Evolutionary conservation across 2,113 vertebrate species (phyloP), one percentile per base, ranked within the genome.

Genomic region (Syngnathus floridae): DNA sequence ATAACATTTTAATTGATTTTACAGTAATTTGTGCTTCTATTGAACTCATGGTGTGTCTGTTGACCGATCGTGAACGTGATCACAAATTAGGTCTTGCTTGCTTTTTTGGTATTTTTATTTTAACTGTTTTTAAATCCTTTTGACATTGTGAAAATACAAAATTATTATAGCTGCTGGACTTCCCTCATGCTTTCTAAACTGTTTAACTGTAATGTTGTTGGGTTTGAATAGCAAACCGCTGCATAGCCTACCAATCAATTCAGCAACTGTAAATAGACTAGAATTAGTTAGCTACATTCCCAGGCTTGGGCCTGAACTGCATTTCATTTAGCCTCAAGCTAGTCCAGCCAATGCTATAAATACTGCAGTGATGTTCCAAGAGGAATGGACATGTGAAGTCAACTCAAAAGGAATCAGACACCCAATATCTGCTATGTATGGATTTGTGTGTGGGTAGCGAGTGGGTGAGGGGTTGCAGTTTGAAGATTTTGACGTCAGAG

Each of bases 391-490:
- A 72, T 82, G 77, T 70, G 72, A 83, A 85, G 80, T 85, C 72
- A 77, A 83, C 78, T 85, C 81, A 83, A 77, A 85, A 79, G 80
- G 78, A 84, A 81, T 83, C 81, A 82, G 86, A 86, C 82, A 85
- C 79, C 79, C 64, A 81, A 66, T 84, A 83, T 85, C 73, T 75
- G 84, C 79, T 78, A 82, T 49, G 70, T 84, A 86, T 87, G 80
- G 80, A 85, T 86, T 78, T 78, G 60, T 68, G 74, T 54, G 85
- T 84, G 74, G 74, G 80, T 61, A 66, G 61, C 64, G 73, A 57
- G 80, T 84, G 75, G 82, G 85, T 84, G 81, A 80, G 70, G 79
- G 83, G 86, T 82, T 78, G 69, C 9, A 14, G n/a, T 61, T 26
- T 13, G 51, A 68, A 31, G 65, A 68, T 36, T 66, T 79, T 66